These are phyloP conservation scores for Creontiades dilutus DNA, from an alignment of 2,888 invertebrate species.

Conservation along the genomic window DNA sequence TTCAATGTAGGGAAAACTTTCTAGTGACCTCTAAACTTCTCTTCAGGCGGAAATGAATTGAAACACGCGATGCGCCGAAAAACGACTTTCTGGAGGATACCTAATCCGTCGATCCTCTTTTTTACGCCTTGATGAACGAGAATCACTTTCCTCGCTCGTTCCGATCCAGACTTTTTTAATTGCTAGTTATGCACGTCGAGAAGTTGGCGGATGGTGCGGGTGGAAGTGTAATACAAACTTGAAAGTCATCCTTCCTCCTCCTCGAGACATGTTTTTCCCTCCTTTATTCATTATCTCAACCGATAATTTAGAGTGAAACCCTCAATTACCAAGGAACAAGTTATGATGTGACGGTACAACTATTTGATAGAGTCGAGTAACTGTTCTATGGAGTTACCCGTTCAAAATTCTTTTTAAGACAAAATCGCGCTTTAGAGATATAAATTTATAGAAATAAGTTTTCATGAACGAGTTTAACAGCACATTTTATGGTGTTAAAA, in stretches of 20 bases:
- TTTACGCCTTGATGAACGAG: conserved; percentile 24
- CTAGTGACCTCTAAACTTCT: background rate
- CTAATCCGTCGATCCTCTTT: background rate
- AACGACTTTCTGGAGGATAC: background rate
- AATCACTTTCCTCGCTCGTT: conserved; percentile 19
- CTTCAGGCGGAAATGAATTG: background rate
- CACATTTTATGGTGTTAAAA: no score
- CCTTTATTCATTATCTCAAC: background rate
- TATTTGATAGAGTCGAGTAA: background rate
- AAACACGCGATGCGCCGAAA: background rate
- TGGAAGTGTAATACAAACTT: background rate
- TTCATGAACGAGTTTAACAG: no score
- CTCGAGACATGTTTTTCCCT: background rate
- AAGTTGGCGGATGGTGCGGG: background rate
- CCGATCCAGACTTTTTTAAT: background rate
- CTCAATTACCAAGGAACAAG: background rate
- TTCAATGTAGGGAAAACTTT: background rate
- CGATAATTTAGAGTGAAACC: background rate
- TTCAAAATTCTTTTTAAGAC: no score
- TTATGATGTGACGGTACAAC: background rate
- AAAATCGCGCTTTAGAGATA: no score
- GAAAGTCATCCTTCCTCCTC: background rate
- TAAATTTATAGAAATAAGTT: no score
- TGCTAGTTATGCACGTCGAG: background rate
- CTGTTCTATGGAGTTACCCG: background rate